phyloP scores from a whole-genome alignment of 2,797 vertebrate genomes.

The Chloroceryle inda region DNA sequence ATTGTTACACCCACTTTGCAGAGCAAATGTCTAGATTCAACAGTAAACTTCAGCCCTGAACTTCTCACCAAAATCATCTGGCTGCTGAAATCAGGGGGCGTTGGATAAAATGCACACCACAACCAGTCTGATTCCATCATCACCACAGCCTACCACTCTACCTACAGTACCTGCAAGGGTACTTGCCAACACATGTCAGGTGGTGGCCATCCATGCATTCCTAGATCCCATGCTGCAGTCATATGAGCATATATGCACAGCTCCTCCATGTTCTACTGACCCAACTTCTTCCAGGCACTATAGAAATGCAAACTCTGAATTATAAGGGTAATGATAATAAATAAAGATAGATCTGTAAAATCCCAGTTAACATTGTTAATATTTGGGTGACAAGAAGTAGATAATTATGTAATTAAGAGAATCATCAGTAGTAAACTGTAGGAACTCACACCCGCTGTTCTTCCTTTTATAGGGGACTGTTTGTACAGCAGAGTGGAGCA shows the following conservation, averaged over 20 bases:
- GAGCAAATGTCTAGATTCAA: neutral
- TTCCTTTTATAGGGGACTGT: neutral
- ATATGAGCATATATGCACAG: neutral
- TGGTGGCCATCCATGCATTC: neutral
- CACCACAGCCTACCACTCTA: fast-evolving
- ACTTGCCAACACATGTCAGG: neutral
- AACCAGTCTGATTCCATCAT: neutral
- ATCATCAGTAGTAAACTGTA: neutral
- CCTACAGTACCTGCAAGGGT: neutral
- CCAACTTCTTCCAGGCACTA: neutral
- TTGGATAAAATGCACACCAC: neutral
- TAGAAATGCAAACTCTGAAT: neutral
- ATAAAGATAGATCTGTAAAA: neutral
- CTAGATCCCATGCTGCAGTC: neutral
- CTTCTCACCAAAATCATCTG: neutral
- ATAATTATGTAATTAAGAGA: neutral
- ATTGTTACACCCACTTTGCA: neutral
- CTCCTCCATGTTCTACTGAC: neutral
- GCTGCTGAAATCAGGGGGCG: neutral
- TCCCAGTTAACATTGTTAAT: neutral
- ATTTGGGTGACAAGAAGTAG: neutral
- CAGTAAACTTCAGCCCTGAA: neutral
- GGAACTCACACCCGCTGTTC: neutral
- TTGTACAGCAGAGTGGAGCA: neutral
- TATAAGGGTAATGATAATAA: neutral